A percentile compares a stretch with the other conserved stretches of the same genome.
Evolutionary conservation across 2,113 vertebrate species (phyloP).

Genomic region (Athene cunicularia): DNA sequence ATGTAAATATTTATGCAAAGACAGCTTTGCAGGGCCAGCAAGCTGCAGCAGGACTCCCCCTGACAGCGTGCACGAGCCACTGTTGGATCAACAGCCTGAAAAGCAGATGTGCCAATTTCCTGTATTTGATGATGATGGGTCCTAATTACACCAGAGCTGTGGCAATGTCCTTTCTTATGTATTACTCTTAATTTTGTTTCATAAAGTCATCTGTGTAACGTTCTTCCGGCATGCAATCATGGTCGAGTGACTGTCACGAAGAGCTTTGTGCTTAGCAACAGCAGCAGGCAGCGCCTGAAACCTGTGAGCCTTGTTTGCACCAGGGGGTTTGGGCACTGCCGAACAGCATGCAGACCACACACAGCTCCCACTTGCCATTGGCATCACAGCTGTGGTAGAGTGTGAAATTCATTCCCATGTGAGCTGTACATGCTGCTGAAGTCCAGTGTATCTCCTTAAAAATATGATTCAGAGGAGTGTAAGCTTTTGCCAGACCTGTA

Average conservation of each 20-base stretch:
- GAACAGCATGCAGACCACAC: neutral
- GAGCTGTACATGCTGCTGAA: fast-evolving
- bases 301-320: neutral
- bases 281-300: neutral
- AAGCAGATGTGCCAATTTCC: constrained; percentile 85
- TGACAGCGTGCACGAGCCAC: constrained; percentile 49
- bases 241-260: constrained; percentile 30
- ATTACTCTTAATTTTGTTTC: constrained; percentile 75
- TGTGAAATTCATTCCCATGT: fast-evolving
- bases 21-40: constrained; percentile 60
- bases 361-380: fast-evolving
- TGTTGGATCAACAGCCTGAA: constrained; percentile 69
- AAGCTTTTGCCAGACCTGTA: neutral
- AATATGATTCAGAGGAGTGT: fast-evolving
- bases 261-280: neutral
- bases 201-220: constrained; percentile 51
- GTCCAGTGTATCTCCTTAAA: neutral
- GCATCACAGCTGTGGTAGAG: fast-evolving
- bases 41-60: constrained; percentile 48
- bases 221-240: constrained; percentile 36
- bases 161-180: constrained; percentile 71
- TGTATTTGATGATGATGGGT: constrained; percentile 78
- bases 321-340: neutral
- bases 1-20: constrained; percentile 69
- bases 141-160: constrained; percentile 77